Base-by-base conservation (phyloP, 2,888 invertebrate genomes). In the Morpho deidamia region DNA sequence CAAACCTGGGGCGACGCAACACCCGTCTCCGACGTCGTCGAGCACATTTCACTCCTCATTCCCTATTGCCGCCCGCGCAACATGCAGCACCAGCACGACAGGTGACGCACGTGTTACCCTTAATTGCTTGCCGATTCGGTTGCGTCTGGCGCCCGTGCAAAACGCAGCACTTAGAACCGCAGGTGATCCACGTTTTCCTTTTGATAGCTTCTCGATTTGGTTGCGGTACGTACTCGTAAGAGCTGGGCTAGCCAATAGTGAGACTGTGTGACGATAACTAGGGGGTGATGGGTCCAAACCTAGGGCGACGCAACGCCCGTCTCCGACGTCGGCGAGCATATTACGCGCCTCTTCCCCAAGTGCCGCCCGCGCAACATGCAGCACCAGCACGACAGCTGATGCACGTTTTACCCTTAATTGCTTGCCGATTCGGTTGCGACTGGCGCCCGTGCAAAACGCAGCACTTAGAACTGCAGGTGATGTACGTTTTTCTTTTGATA, bases 321-420 rank as follows among this genome's bases (percentile, higher is more conserved):
- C 84, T 78, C 90, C 83, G 78, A 90, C 90, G 88, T 84, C 72
- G 85, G 90, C 87, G 95, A 95, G 91, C 93, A 94, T 89, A 95
- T 96, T 87, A 95, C 95, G 76, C 92, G 94, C 81, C 92, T 96
- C 74, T 96, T 96, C 90, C 95, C 95, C 72, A 96, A 96, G 94
- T 96, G 96, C 8, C 39, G 10, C 39, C 11, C 7, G n/a, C 39
- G 10, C 39, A 5, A 39, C 11, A 39, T 7, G 39, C 10, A n/a
- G 10, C 39, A n/a, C 39, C 11, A 39, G n/a, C 39, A 39, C 39
- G 9, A 39, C 11, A 39, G 9, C 8, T 39, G 39, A 39, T n/a
- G n/a, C n/a, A n/a, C n/a, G n/a, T n/a, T n/a, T n/a, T n/a, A n/a
- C n/a, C n/a, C n/a, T n/a, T n/a, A n/a, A n/a, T n/a, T n/a, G n/a